Percentiles rank a stretch among this genome's conserved stretches.
These are phyloP conservation scores for Drosophila subobscura DNA, from an alignment of 1,140 invertebrate genomes.

Conservation along the genomic window DNA sequence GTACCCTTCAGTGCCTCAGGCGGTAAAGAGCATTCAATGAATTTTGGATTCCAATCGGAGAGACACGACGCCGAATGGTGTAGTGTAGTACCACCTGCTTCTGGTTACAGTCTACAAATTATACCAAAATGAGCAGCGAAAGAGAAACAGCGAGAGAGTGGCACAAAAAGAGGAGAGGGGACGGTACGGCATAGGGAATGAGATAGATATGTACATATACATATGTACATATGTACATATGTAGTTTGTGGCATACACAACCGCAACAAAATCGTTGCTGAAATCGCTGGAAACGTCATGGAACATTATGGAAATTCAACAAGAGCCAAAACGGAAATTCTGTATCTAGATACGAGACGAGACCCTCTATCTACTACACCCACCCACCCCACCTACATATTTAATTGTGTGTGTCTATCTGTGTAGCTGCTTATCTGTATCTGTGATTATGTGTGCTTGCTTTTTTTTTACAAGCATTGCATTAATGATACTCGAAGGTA, in stretches of 20 bases:
- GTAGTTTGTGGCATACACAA: constrained; percentile 6
- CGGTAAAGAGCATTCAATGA: too few species aligned
- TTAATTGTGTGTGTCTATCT: constrained; percentile 31
- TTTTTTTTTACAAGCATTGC: background rate
- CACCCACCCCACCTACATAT: background rate
- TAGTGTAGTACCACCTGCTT: too few species aligned
- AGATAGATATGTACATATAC: background rate
- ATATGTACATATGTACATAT: background rate
- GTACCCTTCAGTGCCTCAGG: too few species aligned
- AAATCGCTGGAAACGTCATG: constrained; percentile 32
- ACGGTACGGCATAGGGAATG: background rate
- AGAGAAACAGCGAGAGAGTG: background rate
- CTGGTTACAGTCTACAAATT: too few species aligned
- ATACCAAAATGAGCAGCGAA: constrained; percentile 1
- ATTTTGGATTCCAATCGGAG: too few species aligned
- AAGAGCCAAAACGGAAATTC: constrained; percentile 47
- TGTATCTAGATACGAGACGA: constrained; percentile 44
- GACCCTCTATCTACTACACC: background rate
- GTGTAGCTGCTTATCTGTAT: background rate
- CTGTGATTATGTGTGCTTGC: constrained; percentile 3
- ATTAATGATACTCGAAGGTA: background rate
- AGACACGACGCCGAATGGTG: too few species aligned
- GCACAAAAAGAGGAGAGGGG: background rate
- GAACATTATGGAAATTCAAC: constrained; percentile 53
- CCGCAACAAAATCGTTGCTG: too few species aligned